A percentile compares a stretch with the other conserved stretches of the same genome.
Conservation (phyloP, 2,888 invertebrate genomes). For the Caradrina kadenii region DNA sequence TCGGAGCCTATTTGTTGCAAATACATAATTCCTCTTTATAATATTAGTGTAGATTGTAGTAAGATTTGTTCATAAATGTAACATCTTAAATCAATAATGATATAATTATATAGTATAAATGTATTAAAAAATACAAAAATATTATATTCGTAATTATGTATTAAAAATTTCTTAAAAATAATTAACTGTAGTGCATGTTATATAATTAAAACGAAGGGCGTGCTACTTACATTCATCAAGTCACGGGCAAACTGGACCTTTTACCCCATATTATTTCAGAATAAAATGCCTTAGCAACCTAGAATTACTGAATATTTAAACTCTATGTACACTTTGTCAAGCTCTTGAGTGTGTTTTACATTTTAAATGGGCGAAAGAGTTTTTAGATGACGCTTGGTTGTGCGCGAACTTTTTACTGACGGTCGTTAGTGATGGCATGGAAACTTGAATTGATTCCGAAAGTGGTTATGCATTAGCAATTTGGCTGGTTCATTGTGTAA, state of each 20-base stretch:
- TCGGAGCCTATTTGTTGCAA: too few species aligned
- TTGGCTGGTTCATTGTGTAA: not conserved
- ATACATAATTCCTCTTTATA: too few species aligned
- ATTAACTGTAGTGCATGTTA: too few species aligned
- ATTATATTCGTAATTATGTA: too few species aligned
- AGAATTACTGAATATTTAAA: slow-evolving; percentile 46
- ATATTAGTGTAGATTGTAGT: too few species aligned
- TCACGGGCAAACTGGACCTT: not conserved
- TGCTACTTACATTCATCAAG: not conserved
- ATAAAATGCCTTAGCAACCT: slow-evolving; percentile 1
- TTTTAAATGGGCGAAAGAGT: slow-evolving; percentile 39
- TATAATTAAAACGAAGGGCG: too few species aligned
- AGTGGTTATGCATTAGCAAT: slow-evolving; percentile 6
- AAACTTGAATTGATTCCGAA: slow-evolving; percentile 16
- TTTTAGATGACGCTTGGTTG: slow-evolving; percentile 12
- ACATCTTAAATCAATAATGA: too few species aligned
- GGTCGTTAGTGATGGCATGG: slow-evolving; percentile 8
- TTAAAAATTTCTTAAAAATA: too few species aligned
- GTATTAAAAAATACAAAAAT: too few species aligned
- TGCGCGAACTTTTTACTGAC: slow-evolving; percentile 29
- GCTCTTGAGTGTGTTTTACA: slow-evolving; percentile 31
- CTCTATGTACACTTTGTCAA: slow-evolving; percentile 24
- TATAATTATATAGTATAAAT: too few species aligned
- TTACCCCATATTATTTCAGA: not conserved
- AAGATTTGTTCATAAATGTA: too few species aligned